Base-by-base conservation (phyloP, 2,113 vertebrate species). In the Tringa solitaria region DNA sequence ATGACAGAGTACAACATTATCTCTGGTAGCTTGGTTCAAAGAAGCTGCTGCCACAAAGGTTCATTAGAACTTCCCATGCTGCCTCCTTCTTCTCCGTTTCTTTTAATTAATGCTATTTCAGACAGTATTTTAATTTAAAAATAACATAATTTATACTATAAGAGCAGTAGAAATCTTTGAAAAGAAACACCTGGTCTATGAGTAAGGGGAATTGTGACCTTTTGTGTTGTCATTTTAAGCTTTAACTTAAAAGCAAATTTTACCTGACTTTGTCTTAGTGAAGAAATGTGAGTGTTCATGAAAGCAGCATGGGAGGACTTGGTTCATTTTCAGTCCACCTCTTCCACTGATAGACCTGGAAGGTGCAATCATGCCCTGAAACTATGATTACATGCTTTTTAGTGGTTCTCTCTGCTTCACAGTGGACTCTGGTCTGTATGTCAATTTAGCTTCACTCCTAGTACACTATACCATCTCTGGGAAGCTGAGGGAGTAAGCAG, bases 391-490 rank as follows among this genome's bases (percentile, higher is more conserved):
- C 9, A 3, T 32, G 11, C 6, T 57, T 57, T 53, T 35, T 33
- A 27, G 57, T 69, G 24, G 3, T 16, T 60, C 30, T 89, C 16
- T 24, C 50, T 61, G 37, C 51, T 43, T 59, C 43, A 9, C 32
- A 5, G 20, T 3, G 41, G 21, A 3, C 45, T 68, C 9, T 46
- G 24, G 2, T 53, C 19, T 51, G 16, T 15, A 12, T 37, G 33
- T 12, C 56, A 28, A 13, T 45, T 54, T 27, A 73, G n/a, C 45
- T 65, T 32, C 67, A 2, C 33, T 37, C 59, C 43, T 51, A 30
- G 22, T n/a, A 56, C 8, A 1, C 17, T 48, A 1, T 2, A 2
- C 18, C 12, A 1, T 14, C 43, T 3, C 33, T 2, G 27, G 22
- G 41, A 37, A 37, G 14, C 4, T 46, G 57, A 61, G 67, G 45